These are phyloP conservation scores for Lutraria lutraria DNA, from an alignment of 2,888 invertebrate species.

Conservation along the genomic window DNA sequence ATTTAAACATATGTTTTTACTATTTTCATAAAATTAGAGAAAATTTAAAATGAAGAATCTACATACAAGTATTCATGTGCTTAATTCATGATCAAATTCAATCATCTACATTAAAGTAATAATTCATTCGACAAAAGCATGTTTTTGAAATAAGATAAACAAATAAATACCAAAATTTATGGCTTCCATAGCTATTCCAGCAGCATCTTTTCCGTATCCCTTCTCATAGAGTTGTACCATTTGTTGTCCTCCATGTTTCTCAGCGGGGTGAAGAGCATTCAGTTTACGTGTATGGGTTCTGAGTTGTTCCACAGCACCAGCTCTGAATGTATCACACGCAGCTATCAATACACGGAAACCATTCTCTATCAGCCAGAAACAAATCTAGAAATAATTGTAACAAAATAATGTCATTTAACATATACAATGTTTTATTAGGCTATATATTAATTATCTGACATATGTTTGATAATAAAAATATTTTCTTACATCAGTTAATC, in stretches of 20 bases:
- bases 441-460: too few relatives aligned
- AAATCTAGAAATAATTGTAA: slow-evolving; percentile 89
- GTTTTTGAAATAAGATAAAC: neutral
- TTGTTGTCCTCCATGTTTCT: slow-evolving; percentile 90
- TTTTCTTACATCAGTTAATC: too few relatives aligned
- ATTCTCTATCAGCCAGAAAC: slow-evolving; percentile 99
- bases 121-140: neutral
- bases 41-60: too few relatives aligned
- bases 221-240: slow-evolving; percentile 99
- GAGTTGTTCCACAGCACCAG: slow-evolving; percentile 99
- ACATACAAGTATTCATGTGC: too few relatives aligned
- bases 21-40: too few relatives aligned
- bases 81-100: too few relatives aligned
- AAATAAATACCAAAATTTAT: slow-evolving; percentile 91
- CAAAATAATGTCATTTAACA: too few relatives aligned
- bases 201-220: slow-evolving; percentile 99
- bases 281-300: slow-evolving; percentile 97
- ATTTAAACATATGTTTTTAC: too few relatives aligned
- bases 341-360: slow-evolving; percentile 98
- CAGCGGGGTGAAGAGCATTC: slow-evolving; percentile 96
- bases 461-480: too few relatives aligned
- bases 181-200: slow-evolving; percentile 99
- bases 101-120: too few relatives aligned
- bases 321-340: slow-evolving; percentile 99
- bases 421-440: too few relatives aligned